A percentile compares a stretch with the other conserved stretches of the same genome.
Conservation (phyloP, 2,888 invertebrate genomes). For the Heteromyza rotundicornis region DNA sequence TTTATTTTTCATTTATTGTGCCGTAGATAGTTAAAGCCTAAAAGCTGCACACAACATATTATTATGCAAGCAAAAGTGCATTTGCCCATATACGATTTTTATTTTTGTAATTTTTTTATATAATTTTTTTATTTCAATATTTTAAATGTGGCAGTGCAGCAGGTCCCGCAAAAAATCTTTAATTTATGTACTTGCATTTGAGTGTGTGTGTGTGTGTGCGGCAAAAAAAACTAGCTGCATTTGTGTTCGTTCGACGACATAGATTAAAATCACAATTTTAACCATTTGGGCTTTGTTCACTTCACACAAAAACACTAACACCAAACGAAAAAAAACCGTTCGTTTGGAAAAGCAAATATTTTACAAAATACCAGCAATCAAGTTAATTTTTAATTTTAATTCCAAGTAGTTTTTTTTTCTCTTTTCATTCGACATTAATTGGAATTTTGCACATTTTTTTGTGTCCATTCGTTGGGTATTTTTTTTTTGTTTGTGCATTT, state of each 20-base stretch:
- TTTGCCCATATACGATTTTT: background rate
- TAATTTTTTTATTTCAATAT: slow-evolving; percentile 1
- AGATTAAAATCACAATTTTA: slow-evolving; percentile 4
- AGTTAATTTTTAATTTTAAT: slow-evolving; percentile 28
- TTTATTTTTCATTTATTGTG: slow-evolving; percentile 1
- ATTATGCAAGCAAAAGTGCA: background rate
- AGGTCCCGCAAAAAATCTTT: background rate
- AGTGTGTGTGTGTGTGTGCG: no score
- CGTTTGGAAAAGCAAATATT: background rate
- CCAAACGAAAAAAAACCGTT: background rate
- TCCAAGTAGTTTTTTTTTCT: slow-evolving; percentile 25
- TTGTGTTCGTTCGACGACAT: background rate
- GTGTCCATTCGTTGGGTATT: background rate
- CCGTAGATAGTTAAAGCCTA: background rate
- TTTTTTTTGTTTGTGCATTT: background rate
- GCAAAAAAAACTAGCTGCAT: background rate
- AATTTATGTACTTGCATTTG: slow-evolving; percentile 3
- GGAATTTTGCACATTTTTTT: slow-evolving; percentile 37
- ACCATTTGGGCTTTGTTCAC: background rate
- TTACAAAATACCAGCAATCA: background rate
- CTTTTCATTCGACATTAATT: slow-evolving; percentile 42
- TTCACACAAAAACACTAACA: background rate
- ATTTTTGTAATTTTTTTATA: background rate
- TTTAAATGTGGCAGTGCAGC: no score
- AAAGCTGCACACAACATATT: no score